Conservation (phyloP, 2,888 invertebrate species). For the Stenolophus ochropezus region DNA sequence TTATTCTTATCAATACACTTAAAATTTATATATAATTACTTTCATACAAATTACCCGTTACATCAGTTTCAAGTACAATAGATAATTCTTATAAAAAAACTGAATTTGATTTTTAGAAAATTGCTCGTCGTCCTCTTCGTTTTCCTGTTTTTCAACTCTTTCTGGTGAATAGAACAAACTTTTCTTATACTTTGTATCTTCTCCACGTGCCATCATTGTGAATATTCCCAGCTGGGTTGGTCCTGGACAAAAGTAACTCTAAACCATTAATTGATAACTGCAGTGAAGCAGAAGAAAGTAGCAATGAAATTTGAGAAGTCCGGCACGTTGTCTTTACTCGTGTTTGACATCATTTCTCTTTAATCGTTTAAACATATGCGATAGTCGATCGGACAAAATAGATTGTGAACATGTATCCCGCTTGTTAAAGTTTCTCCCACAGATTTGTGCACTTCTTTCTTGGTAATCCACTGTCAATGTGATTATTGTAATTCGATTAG, state of each 20-base stretch:
- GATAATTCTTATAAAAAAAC: too few species aligned
- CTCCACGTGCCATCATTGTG: too few species aligned
- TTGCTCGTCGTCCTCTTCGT: too few species aligned
- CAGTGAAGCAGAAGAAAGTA: not conserved
- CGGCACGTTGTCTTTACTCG: not conserved
- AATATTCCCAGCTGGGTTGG: too few species aligned
- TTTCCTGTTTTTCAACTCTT: too few species aligned
- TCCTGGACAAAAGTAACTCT: not conserved
- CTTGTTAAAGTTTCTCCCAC: constrained; percentile 13
- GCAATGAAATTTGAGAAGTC: constrained; percentile 22
- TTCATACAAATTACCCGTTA: too few species aligned
- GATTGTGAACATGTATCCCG: constrained; percentile 31
- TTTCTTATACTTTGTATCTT: too few species aligned
- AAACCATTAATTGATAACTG: constrained; percentile 6
- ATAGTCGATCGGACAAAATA: constrained; percentile 20
- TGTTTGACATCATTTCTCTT: constrained; percentile 39
- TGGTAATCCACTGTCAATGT: constrained; percentile 41
- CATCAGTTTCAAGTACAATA: too few species aligned
- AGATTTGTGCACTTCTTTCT: constrained; percentile 22
- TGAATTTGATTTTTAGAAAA: too few species aligned
- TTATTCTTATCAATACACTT: too few species aligned
- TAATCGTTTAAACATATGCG: constrained; percentile 25
- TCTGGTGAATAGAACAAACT: too few species aligned
- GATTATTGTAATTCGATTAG: constrained; percentile 45
- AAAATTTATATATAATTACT: too few species aligned